Conservation (phyloP, 2,888 invertebrate genomes). For the Polylopha cassiicola region DNA sequence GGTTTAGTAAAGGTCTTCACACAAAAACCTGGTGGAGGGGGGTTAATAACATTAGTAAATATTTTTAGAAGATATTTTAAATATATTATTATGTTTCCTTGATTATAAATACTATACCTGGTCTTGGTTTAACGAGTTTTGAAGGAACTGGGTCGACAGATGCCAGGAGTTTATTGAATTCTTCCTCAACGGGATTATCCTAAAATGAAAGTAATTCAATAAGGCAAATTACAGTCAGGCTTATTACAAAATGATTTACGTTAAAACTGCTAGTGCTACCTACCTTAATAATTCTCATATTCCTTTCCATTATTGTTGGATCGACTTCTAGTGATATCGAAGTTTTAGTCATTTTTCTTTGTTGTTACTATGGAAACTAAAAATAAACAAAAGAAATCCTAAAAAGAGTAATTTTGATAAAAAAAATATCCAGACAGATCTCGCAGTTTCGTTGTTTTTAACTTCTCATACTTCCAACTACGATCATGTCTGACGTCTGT, state of each 20-base stretch:
- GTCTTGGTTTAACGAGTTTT: constrained; percentile 81
- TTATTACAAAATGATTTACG: no score
- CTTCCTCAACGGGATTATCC: constrained; percentile 77
- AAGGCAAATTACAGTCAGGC: no score
- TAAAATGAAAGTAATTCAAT: constrained; percentile 34
- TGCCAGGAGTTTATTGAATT: constrained; percentile 76
- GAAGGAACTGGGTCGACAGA: constrained; percentile 71
- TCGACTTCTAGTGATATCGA: constrained; percentile 79
- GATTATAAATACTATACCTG: constrained; percentile 70
- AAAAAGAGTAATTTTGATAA: background rate
- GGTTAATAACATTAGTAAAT: constrained; percentile 6
- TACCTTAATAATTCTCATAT: constrained; percentile 68
- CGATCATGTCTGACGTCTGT: no score
- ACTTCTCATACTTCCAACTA: no score
- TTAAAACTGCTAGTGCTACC: no score
- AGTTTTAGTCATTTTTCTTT: constrained; percentile 59
- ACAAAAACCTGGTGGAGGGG: constrained; percentile 81
- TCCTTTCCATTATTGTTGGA: constrained; percentile 77
- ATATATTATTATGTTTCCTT: background rate
- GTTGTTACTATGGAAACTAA: constrained; percentile 35
- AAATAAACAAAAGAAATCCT: constrained; percentile 10
- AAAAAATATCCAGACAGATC: no score
- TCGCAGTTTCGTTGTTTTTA: no score
- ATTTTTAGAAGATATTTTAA: background rate
- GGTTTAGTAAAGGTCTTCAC: constrained; percentile 83